phyloP scores from a whole-genome alignment of 2,888 invertebrate genomes.

The Meghimatium bilineatum region DNA sequence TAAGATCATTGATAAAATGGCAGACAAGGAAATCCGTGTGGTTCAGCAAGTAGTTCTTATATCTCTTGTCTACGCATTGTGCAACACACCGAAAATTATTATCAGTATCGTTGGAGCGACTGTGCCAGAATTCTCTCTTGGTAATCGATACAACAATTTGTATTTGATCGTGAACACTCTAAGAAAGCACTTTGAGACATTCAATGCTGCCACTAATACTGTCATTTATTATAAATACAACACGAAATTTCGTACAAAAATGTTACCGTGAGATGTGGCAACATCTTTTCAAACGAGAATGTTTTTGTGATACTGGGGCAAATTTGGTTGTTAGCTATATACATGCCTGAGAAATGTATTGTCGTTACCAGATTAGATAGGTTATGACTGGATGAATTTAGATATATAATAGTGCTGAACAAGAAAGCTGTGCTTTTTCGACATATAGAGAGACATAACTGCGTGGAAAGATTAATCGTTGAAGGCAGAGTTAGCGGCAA shows the following conservation, averaged over 20 bases:
- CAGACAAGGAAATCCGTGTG: conserved; percentile 11
- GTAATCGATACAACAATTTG: conserved; percentile 3
- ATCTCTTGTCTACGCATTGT: background rate
- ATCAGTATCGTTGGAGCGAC: background rate
- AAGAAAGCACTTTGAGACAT: background rate
- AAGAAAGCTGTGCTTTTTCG: too few species aligned
- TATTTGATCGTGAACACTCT: background rate
- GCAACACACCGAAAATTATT: conserved; percentile 11
- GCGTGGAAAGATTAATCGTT: too few species aligned
- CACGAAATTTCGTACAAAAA: conserved; percentile 10
- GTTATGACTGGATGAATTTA: too few species aligned
- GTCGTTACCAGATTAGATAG: too few species aligned
- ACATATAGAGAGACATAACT: too few species aligned
- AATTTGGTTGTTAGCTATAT: too few species aligned
- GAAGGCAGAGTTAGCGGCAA: too few species aligned
- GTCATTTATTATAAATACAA: conserved; percentile 36
- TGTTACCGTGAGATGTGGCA: too few species aligned
- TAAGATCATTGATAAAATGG: background rate
- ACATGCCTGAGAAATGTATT: too few species aligned
- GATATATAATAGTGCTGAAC: too few species aligned
- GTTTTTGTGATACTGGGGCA: too few species aligned
- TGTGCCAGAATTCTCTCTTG: background rate
- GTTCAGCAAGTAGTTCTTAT: conserved; percentile 26
- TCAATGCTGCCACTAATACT: conserved; percentile 22
- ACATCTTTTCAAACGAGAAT: background rate